Conservation (phyloP, 2,797 vertebrate genomes). For the Manis pentadactyla region DNA sequence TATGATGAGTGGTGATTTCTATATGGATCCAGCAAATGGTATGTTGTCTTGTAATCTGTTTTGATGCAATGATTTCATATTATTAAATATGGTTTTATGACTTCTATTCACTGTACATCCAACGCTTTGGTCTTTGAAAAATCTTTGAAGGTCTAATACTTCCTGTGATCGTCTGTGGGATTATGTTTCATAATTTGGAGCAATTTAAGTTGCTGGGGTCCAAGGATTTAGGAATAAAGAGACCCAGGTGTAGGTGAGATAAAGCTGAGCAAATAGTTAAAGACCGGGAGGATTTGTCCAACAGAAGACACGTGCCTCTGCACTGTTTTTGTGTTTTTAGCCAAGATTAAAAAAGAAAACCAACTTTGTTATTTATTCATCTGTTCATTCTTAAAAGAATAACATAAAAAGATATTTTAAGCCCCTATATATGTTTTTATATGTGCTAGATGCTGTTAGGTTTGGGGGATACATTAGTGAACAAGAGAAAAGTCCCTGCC, state of each 20-base stretch:
- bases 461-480: not conserved
- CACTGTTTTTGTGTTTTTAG: constrained; percentile 42
- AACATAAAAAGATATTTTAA: not conserved
- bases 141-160: not conserved
- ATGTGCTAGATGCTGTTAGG: not conserved
- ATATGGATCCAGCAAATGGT: not conserved
- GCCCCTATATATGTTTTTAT: not conserved
- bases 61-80: constrained; percentile 20
- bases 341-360: not conserved
- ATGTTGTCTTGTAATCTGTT: constrained; percentile 18
- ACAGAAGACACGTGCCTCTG: not conserved
- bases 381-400: not conserved
- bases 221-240: not conserved
- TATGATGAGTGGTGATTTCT: not conserved
- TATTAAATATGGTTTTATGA: not conserved
- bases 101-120: not conserved
- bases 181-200: not conserved
- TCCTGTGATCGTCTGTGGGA: not conserved
- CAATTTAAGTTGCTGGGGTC: not conserved
- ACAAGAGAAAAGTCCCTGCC: constrained; percentile 6
- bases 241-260: not conserved
- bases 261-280: not conserved
- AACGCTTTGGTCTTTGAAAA: not conserved
- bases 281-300: not conserved
- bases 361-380: not conserved